phyloP scores from a whole-genome alignment of 2,888 invertebrate genomes.

The Eristalinus aeneus region DNA sequence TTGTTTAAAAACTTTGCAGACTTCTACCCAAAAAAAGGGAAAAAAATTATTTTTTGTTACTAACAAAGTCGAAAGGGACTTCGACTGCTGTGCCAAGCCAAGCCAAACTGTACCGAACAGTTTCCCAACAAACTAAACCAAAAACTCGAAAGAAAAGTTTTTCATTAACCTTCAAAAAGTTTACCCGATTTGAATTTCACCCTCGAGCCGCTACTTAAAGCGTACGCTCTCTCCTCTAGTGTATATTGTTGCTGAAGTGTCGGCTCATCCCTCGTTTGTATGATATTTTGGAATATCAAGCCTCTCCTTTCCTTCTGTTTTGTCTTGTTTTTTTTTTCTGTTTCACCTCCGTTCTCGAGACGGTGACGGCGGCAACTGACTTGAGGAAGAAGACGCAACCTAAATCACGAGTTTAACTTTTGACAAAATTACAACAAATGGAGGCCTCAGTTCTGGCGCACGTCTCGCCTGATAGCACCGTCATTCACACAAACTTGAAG shows the following conservation, averaged over 20 bases:
- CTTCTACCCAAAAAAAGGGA: slow-evolving; percentile 51
- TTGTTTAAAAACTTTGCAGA: slow-evolving; percentile 71
- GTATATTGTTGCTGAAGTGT: slow-evolving; percentile 69
- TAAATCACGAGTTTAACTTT: slow-evolving; percentile 66
- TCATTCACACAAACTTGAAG: slow-evolving; percentile 55
- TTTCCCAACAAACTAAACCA: slow-evolving; percentile 70
- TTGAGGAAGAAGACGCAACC: slow-evolving; percentile 1
- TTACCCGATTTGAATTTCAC: slow-evolving; percentile 71
- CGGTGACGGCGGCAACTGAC: not conserved
- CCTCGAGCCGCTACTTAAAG: slow-evolving; percentile 65
- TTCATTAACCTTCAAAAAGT: slow-evolving; percentile 72
- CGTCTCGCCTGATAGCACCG: slow-evolving; percentile 9
- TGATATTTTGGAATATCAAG: slow-evolving; percentile 44
- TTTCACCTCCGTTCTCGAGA: not conserved
- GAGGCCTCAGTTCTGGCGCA: slow-evolving; percentile 17
- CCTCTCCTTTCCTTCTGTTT: slow-evolving; percentile 36
- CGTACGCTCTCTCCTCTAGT: slow-evolving; percentile 41
- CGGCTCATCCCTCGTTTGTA: slow-evolving; percentile 45
- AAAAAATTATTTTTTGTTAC: slow-evolving; percentile 52
- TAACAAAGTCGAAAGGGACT: slow-evolving; percentile 68
- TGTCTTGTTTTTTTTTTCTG: not conserved
- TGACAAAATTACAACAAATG: slow-evolving; percentile 55
- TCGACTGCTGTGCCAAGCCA: slow-evolving; percentile 60
- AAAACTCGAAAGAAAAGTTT: slow-evolving; percentile 70
- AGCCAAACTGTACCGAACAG: slow-evolving; percentile 69